These are phyloP conservation scores for Ranitomeya variabilis DNA, from an alignment of 2,113 vertebrate species.

Conservation along the genomic window DNA sequence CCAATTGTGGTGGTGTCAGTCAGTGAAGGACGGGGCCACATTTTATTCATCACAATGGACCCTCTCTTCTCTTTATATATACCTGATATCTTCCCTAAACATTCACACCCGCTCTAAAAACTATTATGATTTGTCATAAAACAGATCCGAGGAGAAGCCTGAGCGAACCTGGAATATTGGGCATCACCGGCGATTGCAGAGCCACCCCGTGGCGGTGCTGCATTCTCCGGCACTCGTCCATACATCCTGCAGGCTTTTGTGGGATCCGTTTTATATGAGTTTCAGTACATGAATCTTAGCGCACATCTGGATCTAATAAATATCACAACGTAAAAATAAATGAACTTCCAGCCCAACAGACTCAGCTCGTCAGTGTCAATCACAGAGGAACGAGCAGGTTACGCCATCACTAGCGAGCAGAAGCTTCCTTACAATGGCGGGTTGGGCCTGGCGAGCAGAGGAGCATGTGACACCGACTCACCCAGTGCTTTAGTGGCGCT, in stretches of 20 bases:
- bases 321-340: slow-evolving; percentile 34
- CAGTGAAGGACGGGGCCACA: no score
- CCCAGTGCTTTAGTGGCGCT: no score
- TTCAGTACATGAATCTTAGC: slow-evolving; percentile 23
- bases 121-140: slow-evolving; percentile 17
- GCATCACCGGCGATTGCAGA: background rate
- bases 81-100: background rate
- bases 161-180: background rate
- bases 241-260: slow-evolving; percentile 33
- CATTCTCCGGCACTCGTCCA: slow-evolving; percentile 17
- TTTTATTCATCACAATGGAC: no score
- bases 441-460: no score
- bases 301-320: slow-evolving; percentile 40
- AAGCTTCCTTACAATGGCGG: background rate
- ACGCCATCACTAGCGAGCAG: background rate
- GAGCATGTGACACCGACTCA: no score
- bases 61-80: no score
- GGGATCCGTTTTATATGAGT: slow-evolving; percentile 42
- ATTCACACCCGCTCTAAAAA: background rate
- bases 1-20: no score
- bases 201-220: background rate
- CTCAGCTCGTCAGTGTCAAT: slow-evolving; percentile 28
- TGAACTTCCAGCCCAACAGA: slow-evolving; percentile 29
- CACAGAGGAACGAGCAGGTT: background rate
- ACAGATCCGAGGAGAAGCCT: background rate